phyloP scores from a whole-genome alignment of 2,888 invertebrate species.

The Lampropteryx suffumata region DNA sequence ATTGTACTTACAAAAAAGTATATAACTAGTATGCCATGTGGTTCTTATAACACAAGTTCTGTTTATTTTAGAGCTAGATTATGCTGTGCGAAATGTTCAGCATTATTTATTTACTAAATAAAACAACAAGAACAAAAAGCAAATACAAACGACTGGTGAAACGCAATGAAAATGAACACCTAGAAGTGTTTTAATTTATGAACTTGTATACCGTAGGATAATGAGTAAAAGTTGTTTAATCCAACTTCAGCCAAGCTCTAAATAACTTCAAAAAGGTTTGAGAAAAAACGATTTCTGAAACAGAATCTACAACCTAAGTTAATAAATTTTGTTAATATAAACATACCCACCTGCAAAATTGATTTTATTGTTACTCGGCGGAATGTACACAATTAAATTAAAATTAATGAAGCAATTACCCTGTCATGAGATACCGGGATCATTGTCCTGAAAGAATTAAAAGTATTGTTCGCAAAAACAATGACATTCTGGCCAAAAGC shows the following conservation, averaged over 20 bases:
- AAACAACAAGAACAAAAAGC: too few species aligned
- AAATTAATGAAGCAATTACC: constrained; percentile 65
- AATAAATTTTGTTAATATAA: too few species aligned
- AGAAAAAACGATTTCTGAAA: constrained; percentile 15
- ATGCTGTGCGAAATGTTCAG: too few species aligned
- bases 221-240: constrained; percentile 23
- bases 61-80: too few species aligned
- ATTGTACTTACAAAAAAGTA: too few species aligned
- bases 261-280: constrained; percentile 28
- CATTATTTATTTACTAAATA: too few species aligned
- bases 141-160: not conserved
- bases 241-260: constrained; percentile 16
- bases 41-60: too few species aligned
- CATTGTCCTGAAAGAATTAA: constrained; percentile 52
- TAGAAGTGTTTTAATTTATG: constrained; percentile 10
- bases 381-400: constrained; percentile 51
- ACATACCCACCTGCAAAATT: not conserved
- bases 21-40: too few species aligned
- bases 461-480: constrained; percentile 65
- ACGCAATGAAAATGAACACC: constrained; percentile 1
- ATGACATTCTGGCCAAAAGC: constrained; percentile 67
- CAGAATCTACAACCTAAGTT: constrained; percentile 13
- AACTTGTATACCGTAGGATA: constrained; percentile 17
- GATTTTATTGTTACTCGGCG: constrained; percentile 11
- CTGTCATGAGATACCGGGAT: constrained; percentile 54